phyloP scores from a whole-genome alignment of 2,797 vertebrate genomes.

The Poecilia velifera region DNA sequence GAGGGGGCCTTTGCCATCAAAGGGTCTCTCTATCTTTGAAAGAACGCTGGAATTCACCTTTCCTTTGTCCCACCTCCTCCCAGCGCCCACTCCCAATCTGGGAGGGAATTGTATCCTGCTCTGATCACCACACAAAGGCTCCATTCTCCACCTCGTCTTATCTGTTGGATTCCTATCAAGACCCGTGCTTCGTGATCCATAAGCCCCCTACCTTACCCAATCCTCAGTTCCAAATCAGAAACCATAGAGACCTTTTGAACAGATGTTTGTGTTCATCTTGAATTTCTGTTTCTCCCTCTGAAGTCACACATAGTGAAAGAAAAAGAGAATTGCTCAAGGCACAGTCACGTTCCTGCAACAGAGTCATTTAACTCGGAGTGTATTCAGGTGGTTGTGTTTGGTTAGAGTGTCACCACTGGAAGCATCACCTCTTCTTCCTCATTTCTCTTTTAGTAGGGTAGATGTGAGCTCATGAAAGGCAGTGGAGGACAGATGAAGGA shows the following conservation, averaged over 20 bases:
- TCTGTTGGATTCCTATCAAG: constrained; percentile 28
- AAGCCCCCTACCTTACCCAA: neutral
- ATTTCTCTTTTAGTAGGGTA: constrained; percentile 9
- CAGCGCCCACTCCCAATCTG: constrained; percentile 23
- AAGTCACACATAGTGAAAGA: neutral
- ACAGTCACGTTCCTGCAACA: constrained; percentile 35
- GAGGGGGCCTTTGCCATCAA: constrained; percentile 11
- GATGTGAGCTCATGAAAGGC: neutral
- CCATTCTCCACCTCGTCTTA: constrained; percentile 59
- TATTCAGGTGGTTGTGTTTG: constrained; percentile 35
- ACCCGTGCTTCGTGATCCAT: constrained; percentile 10
- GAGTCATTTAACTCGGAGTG: constrained; percentile 16
- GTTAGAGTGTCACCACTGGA: constrained; percentile 44
- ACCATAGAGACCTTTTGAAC: neutral
- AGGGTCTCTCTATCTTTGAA: constrained; percentile 21
- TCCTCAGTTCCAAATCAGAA: neutral
- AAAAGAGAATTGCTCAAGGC: constrained; percentile 10
- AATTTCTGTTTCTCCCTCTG: neutral
- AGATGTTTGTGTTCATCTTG: neutral
- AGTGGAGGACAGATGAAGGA: constrained; percentile 33
- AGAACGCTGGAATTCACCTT: constrained; percentile 51
- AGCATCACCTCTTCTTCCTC: neutral
- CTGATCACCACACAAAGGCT: constrained; percentile 65
- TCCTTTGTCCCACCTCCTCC: constrained; percentile 4
- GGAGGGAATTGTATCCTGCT: constrained; percentile 54